phyloP scores from a whole-genome alignment of 2,888 invertebrate species.

The Labia minor region DNA sequence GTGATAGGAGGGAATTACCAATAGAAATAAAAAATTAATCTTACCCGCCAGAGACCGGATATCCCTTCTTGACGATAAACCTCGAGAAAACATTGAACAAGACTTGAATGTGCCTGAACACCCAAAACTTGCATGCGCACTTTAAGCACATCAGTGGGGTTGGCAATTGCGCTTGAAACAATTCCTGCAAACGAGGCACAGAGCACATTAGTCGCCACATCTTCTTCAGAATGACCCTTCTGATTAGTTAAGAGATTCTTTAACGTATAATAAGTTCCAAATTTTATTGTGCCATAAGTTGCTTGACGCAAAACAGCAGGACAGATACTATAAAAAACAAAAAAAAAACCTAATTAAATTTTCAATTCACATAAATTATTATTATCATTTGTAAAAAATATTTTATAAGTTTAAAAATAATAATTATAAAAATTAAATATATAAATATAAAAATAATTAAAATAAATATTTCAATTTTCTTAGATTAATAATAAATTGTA shows the following conservation, averaged over 20 bases:
- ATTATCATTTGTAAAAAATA: constrained; percentile 4
- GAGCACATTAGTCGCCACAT: constrained; percentile 56
- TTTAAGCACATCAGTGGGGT: constrained; percentile 92
- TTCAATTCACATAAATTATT: neutral
- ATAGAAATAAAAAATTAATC: constrained; percentile 24
- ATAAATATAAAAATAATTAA: too few relatives aligned
- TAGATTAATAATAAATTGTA: too few relatives aligned
- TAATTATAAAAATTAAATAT: constrained; percentile 15
- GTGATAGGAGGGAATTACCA: too few relatives aligned
- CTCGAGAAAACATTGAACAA: constrained; percentile 68
- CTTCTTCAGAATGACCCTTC: constrained; percentile 37
- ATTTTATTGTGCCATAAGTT: constrained; percentile 92
- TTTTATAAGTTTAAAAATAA: neutral
- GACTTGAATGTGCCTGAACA: constrained; percentile 37
- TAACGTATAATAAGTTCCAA: constrained; percentile 86
- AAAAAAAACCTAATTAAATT: constrained; percentile 17
- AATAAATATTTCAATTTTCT: too few relatives aligned
- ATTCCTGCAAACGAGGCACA: constrained; percentile 80
- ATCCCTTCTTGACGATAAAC: constrained; percentile 75
- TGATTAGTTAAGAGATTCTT: constrained; percentile 56
- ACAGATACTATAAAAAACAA: constrained; percentile 56
- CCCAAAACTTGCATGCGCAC: constrained; percentile 80
- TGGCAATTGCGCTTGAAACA: constrained; percentile 88
- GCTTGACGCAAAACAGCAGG: constrained; percentile 87
- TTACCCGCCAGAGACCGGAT: constrained; percentile 75